These are phyloP conservation scores for Paramisgurnus dabryanus DNA, from an alignment of 2,113 vertebrate genomes.

Conservation along the genomic window DNA sequence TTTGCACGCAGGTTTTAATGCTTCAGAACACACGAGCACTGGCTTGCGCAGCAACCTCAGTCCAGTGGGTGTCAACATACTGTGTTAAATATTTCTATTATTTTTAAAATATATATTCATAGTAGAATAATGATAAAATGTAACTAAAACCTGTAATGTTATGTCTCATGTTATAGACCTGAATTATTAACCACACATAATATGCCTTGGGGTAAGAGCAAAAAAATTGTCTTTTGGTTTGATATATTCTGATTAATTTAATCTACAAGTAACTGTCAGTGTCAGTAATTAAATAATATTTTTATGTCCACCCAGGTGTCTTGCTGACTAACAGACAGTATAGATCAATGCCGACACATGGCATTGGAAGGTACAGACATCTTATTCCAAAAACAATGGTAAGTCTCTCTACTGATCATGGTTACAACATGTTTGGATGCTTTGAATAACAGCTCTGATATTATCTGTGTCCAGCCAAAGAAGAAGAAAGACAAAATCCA, in stretches of 20 bases:
- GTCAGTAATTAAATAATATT: background rate
- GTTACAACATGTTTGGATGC: background rate
- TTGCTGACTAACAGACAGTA: conserved; percentile 71
- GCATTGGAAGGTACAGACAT: conserved; percentile 83
- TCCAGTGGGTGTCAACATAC: conserved; percentile 58
- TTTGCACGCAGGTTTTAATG: conserved; percentile 56
- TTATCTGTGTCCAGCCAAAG: conserved; percentile 67
- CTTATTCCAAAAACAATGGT: conserved; percentile 78
- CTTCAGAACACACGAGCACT: conserved; percentile 51
- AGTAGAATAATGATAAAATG: too few relatives aligned
- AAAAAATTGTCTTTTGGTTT: background rate
- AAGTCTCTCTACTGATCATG: conserved; percentile 50
- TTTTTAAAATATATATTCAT: too few relatives aligned
- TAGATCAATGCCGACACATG: conserved; percentile 79
- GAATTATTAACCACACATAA: background rate
- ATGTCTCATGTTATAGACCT: conserved; percentile 9
- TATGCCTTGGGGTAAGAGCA: background rate
- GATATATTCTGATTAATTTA: background rate
- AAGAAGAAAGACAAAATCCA: conserved; percentile 77
- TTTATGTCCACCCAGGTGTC: conserved; percentile 45
- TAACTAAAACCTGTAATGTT: background rate
- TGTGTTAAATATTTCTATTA: background rate
- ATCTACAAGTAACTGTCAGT: background rate
- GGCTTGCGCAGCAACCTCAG: conserved; percentile 44
- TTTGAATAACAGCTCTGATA: background rate